Conservation (phyloP, 1,140 invertebrate species). For the Acromyrmex heyeri region DNA sequence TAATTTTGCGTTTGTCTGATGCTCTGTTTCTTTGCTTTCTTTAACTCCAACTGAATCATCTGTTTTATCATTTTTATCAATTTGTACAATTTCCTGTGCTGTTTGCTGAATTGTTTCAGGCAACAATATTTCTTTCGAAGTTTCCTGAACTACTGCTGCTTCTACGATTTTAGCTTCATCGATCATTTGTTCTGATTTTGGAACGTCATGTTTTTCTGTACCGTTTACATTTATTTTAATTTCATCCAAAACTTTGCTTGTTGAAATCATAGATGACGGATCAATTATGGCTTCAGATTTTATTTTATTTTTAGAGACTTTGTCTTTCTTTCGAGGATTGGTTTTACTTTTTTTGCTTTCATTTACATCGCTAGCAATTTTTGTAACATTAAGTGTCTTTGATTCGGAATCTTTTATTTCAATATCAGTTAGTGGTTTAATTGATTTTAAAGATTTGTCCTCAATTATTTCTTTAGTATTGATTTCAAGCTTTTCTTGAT, state of each 20-base stretch:
- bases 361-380: neutral
- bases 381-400: neutral
- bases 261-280: neutral
- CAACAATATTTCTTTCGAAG: neutral
- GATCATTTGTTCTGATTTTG: neutral
- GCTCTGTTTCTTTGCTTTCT: neutral
- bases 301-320: slow-evolving; percentile 9
- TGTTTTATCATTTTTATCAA: neutral
- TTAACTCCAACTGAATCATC: neutral
- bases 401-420: neutral
- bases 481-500: neutral
- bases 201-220: neutral
- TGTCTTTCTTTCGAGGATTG: slow-evolving; percentile 37
- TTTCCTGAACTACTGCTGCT: neutral
- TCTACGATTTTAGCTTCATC: neutral
- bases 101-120: neutral
- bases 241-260: neutral
- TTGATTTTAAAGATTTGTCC: neutral
- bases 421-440: neutral
- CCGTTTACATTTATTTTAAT: neutral
- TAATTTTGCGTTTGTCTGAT: neutral
- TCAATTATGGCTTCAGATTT: slow-evolving; percentile 13
- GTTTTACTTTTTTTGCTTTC: slow-evolving; percentile 14
- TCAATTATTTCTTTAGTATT: slow-evolving; percentile 3
- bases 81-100: neutral